phyloP scores from a whole-genome alignment of 1,140 invertebrate genomes.

The Chionoecetes opilio region DNA sequence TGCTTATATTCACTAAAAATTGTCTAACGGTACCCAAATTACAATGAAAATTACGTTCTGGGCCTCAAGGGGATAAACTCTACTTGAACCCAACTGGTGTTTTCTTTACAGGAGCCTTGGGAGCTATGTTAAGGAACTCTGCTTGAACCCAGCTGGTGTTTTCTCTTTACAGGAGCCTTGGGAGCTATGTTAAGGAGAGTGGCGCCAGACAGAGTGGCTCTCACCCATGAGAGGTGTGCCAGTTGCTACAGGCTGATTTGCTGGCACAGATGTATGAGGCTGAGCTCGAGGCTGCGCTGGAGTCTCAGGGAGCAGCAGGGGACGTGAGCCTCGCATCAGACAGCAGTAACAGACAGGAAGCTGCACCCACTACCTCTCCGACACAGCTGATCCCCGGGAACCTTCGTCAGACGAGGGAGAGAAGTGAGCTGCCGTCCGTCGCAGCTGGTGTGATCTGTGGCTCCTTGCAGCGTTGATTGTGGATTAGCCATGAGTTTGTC shows the following conservation, averaged over 20 bases:
- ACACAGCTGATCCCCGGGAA: neutral
- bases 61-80: too few species aligned
- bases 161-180: constrained; percentile 62
- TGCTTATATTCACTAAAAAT: too few species aligned
- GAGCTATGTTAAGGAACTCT: too few species aligned
- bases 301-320: neutral
- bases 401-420: constrained; percentile 71
- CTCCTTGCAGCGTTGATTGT: too few species aligned
- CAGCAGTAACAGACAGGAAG: neutral
- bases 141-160: too few species aligned
- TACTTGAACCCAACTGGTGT: too few species aligned
- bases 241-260: constrained; percentile 68
- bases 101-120: too few species aligned
- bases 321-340: neutral
- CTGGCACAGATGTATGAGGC: constrained; percentile 66
- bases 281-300: neutral
- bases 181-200: constrained; percentile 66
- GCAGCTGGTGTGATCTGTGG: too few species aligned
- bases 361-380: neutral
- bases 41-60: too few species aligned
- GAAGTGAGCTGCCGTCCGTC: constrained; percentile 33
- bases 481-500: too few species aligned
- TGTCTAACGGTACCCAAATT: too few species aligned
- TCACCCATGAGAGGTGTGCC: constrained; percentile 72
- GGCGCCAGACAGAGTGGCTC: constrained; percentile 64